Conservation (phyloP, 1,140 invertebrate genomes). For the Drosophila tani region DNA sequence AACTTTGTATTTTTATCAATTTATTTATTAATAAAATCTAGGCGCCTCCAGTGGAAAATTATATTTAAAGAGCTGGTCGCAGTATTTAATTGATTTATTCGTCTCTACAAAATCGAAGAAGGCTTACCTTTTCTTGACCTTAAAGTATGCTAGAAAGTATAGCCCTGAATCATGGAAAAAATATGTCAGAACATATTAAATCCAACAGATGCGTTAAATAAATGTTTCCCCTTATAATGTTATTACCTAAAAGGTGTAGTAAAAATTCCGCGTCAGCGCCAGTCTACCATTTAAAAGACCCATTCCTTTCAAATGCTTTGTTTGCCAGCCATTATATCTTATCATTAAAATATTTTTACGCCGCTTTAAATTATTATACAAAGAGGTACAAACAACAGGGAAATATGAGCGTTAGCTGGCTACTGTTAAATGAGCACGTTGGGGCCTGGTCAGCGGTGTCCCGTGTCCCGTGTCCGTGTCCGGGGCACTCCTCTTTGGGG, state of each 20-base stretch:
- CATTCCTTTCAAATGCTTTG: constrained; percentile 37
- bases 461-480: constrained; percentile 36
- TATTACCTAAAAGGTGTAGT: background rate
- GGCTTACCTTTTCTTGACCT: background rate
- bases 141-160: background rate
- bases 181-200: background rate
- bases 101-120: background rate
- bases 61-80: too few species aligned
- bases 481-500: constrained; percentile 66
- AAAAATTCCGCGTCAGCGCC: constrained; percentile 19
- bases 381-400: constrained; percentile 56
- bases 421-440: constrained; percentile 84
- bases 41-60: too few species aligned
- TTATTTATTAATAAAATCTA: too few species aligned
- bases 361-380: constrained; percentile 78
- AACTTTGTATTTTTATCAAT: too few species aligned
- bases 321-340: constrained; percentile 63
- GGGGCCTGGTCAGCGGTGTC: constrained; percentile 51
- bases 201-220: background rate
- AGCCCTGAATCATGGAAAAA: background rate
- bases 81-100: too few species aligned
- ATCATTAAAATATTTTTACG: constrained; percentile 82
- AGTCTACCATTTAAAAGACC: background rate
- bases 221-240: background rate
- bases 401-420: constrained; percentile 63